Conservation (phyloP, 2,797 vertebrate species). For the Tragelaphus eurycerus region DNA sequence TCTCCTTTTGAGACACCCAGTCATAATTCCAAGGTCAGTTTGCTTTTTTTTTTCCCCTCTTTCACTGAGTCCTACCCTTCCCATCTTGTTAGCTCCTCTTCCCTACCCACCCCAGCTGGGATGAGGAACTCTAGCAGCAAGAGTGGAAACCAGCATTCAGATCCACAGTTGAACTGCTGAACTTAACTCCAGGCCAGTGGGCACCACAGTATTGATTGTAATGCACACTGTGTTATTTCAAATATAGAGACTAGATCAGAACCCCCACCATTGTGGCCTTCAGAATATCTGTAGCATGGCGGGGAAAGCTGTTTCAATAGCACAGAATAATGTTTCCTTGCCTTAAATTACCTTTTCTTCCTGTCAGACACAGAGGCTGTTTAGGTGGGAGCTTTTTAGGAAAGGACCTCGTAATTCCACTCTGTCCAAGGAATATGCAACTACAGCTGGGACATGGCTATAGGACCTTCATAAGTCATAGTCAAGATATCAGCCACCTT, state of each 20-base stretch:
- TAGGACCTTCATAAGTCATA: background rate
- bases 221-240: conserved; percentile 4
- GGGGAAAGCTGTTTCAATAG: background rate
- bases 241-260: conserved; percentile 11
- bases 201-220: conserved; percentile 27
- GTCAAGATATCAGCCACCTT: background rate
- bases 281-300: background rate
- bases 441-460: background rate
- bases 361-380: background rate
- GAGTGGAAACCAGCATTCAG: background rate
- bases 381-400: background rate
- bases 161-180: conserved; percentile 7
- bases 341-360: background rate
- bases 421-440: background rate
- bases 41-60: background rate
- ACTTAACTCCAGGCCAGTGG: conserved; percentile 10
- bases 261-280: background rate
- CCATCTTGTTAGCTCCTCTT: background rate
- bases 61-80: background rate
- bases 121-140: background rate
- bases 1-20: conserved; percentile 27
- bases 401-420: background rate
- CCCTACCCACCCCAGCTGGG: background rate
- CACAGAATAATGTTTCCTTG: background rate
- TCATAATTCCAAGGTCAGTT: background rate